Evolutionary conservation across 1,140 invertebrate genomes (phyloP).

Genomic region (Ooceraea biroi): DNA sequence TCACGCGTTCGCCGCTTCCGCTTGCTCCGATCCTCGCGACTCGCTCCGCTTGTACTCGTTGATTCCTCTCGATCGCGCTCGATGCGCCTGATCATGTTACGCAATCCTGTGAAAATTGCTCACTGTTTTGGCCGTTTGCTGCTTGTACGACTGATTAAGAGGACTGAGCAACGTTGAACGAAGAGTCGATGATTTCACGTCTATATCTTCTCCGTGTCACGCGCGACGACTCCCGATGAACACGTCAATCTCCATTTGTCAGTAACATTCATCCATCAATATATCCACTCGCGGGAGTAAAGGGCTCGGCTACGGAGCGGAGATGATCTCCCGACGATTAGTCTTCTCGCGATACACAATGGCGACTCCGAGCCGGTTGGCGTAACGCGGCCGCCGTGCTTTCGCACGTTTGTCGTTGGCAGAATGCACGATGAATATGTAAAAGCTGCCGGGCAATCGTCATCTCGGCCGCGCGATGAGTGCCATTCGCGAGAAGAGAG

Average conservation of each 20-base stretch:
- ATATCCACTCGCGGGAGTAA: constrained; percentile 26
- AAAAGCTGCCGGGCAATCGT: not conserved
- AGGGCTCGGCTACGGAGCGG: too few species aligned
- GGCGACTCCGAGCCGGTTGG: constrained; percentile 47
- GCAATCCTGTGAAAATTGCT: not conserved
- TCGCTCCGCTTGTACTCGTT: constrained; percentile 40
- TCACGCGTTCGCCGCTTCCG: constrained; percentile 38
- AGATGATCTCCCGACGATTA: constrained; percentile 58
- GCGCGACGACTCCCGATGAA: constrained; percentile 55
- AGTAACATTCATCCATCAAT: constrained; percentile 54
- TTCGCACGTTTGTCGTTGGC: constrained; percentile 55
- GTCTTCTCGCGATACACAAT: constrained; percentile 52
- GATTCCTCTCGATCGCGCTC: constrained; percentile 25
- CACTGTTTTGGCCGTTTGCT: too few species aligned
- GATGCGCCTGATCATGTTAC: constrained; percentile 2
- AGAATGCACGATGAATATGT: constrained; percentile 29
- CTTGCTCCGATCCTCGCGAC: constrained; percentile 40
- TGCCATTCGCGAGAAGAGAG: constrained; percentile 45
- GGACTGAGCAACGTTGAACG: too few species aligned
- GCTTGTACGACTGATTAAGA: too few species aligned
- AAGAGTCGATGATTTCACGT: too few species aligned
- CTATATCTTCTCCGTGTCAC: too few species aligned
- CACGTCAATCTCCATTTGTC: constrained; percentile 61
- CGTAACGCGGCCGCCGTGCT: constrained; percentile 32
- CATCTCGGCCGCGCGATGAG: constrained; percentile 40